A percentile compares a stretch with the other conserved stretches of the same genome.
These are phyloP conservation scores for Diaprepes abbreviatus DNA, from an alignment of 2,888 invertebrate genomes.

Conservation along the genomic window DNA sequence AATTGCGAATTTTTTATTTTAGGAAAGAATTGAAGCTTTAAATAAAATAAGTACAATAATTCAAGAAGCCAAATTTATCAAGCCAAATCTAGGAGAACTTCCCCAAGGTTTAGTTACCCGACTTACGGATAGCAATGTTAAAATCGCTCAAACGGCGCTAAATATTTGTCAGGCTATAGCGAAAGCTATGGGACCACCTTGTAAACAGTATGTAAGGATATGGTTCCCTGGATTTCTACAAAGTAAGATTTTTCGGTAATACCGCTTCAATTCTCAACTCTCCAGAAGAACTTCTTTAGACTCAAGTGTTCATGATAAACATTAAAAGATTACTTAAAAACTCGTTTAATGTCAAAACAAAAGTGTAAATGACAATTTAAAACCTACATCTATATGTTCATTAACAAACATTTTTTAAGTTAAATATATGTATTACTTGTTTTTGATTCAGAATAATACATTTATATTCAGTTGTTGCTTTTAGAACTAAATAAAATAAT, in stretches of 20 bases:
- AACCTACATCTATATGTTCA: no score
- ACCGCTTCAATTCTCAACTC: no score
- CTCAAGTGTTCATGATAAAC: no score
- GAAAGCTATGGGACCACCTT: slow-evolving; percentile 84
- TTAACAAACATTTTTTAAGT: no score
- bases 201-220: slow-evolving; percentile 83
- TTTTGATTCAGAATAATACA: no score
- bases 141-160: slow-evolving; percentile 87
- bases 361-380: no score
- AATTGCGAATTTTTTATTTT: slow-evolving; percentile 3
- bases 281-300: no score
- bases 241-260: slow-evolving; percentile 73
- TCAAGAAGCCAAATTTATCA: slow-evolving; percentile 84
- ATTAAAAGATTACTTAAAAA: no score
- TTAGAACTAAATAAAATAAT: no score
- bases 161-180: slow-evolving; percentile 87
- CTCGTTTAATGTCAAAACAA: no score
- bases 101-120: slow-evolving; percentile 84
- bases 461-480: no score
- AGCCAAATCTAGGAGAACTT: slow-evolving; percentile 86
- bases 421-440: no score
- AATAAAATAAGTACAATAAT: slow-evolving; percentile 81
- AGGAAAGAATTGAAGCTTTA: slow-evolving; percentile 79
- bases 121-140: slow-evolving; percentile 91
- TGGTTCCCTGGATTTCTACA: slow-evolving; percentile 90